phyloP scores from a whole-genome alignment of 2,797 vertebrate species.

The Acanthurus leucopareius region DNA sequence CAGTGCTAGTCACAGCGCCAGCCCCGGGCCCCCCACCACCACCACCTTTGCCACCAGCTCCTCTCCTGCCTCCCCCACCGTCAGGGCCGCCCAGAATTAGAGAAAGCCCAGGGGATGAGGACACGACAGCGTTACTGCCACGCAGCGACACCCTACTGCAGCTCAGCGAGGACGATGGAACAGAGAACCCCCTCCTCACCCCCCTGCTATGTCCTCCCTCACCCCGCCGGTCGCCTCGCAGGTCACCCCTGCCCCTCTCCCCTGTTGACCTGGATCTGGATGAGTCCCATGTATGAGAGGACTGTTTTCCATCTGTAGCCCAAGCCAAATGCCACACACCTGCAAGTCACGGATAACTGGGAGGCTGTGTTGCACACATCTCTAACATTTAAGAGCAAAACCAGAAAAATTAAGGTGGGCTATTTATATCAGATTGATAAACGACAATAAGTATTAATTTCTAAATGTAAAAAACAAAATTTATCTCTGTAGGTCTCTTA shows the following conservation, averaged over 20 bases:
- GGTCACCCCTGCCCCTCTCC: constrained; percentile 70
- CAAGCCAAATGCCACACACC: constrained; percentile 9
- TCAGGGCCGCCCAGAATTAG: constrained; percentile 62
- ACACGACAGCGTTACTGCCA: constrained; percentile 91
- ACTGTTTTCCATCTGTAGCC: constrained; percentile 22
- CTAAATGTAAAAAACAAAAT: not conserved
- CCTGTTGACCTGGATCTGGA: constrained; percentile 87
- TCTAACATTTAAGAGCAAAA: not conserved
- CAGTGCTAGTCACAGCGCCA: constrained; percentile 75
- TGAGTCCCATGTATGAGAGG: constrained; percentile 90
- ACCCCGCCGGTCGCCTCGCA: constrained; percentile 59
- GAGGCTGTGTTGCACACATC: not conserved
- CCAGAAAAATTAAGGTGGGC: not conserved
- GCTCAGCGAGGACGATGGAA: constrained; percentile 92
- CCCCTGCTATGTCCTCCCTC: constrained; percentile 79
- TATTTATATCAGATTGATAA: too few species aligned
- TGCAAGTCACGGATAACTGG: not conserved
- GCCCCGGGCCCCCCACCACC: constrained; percentile 73
- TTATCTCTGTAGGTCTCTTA: not conserved
- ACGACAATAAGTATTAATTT: not conserved
- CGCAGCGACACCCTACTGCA: constrained; percentile 88
- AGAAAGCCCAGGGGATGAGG: constrained; percentile 91
- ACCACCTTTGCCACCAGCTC: constrained; percentile 35
- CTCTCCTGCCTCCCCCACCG: constrained; percentile 44
- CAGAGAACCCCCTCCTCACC: constrained; percentile 94